Conservation (phyloP, 1,140 invertebrate genomes). For the Mycetomoellerius zeteki region DNA sequence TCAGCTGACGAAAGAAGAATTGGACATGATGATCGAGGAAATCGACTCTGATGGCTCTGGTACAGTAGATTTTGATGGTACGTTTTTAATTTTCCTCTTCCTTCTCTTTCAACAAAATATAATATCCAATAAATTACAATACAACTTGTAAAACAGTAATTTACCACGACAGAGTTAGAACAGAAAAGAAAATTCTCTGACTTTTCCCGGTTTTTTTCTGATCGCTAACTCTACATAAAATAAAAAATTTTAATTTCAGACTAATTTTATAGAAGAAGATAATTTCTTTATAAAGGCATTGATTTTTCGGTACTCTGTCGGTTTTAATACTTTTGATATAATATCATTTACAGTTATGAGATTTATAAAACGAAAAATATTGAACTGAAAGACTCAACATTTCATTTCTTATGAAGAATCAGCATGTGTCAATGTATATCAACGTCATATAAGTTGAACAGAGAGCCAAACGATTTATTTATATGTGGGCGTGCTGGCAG, state of each 20-base stretch:
- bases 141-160: not conserved
- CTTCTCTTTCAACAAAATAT: no score
- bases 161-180: not conserved
- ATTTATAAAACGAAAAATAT: not conserved
- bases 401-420: not conserved
- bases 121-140: not conserved
- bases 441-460: not conserved
- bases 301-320: not conserved
- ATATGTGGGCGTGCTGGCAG: conserved; percentile 33
- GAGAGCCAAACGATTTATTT: conserved; percentile 46
- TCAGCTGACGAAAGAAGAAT: conserved; percentile 95
- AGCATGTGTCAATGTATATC: not conserved
- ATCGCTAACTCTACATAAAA: not conserved
- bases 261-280: not conserved
- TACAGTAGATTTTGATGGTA: conserved; percentile 94
- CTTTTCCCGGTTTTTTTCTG: no score
- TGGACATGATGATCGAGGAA: conserved; percentile 98
- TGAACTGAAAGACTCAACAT: not conserved
- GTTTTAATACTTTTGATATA: not conserved
- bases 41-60: conserved; percentile 98
- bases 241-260: not conserved
- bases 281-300: not conserved
- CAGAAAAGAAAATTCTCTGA: no score
- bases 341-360: not conserved
- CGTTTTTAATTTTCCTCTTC: conserved; percentile 61